Percentiles rank a stretch among this genome's conserved stretches.
These are phyloP conservation scores for Brachyptera risi DNA, from an alignment of 2,888 invertebrate genomes.

Conservation along the genomic window DNA sequence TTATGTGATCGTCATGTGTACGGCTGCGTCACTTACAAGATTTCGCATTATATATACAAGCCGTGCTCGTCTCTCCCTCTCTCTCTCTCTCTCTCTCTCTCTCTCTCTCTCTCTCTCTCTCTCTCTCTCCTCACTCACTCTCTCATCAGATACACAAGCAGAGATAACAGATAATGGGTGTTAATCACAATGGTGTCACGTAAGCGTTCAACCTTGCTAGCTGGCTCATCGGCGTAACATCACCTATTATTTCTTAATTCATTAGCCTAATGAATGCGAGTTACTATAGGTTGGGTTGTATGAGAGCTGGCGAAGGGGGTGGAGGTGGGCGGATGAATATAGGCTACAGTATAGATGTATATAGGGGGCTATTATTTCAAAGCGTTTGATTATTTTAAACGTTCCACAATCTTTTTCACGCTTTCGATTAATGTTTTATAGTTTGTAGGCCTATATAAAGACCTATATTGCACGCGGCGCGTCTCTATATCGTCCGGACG, in stretches of 20 bases:
- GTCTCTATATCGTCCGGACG: background rate
- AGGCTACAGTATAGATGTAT: background rate
- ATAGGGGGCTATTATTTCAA: constrained; percentile 2
- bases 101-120: background rate
- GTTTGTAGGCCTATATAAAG: background rate
- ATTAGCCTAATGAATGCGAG: constrained; percentile 16
- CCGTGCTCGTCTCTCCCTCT: background rate
- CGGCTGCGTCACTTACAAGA: background rate
- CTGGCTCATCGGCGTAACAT: constrained; percentile 12
- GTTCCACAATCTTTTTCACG: constrained; percentile 1
- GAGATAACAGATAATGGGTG: constrained; percentile 8
- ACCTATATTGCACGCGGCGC: background rate
- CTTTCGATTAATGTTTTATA: background rate
- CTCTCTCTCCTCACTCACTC: background rate
- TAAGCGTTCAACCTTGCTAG: no score
- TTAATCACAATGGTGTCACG: constrained; percentile 17
- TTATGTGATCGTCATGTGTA: no score
- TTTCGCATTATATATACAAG: background rate
- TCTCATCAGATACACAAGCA: background rate
- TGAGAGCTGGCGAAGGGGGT: background rate
- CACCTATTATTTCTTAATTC: constrained; percentile 22
- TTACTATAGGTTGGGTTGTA: background rate
- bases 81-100: background rate
- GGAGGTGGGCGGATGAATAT: background rate
- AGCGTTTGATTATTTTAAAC: constrained; percentile 20